Evolutionary conservation across 2,113 vertebrate genomes (phyloP), one percentile per base, ranked within the genome.

Genomic region (Chionodraco myersi): DNA sequence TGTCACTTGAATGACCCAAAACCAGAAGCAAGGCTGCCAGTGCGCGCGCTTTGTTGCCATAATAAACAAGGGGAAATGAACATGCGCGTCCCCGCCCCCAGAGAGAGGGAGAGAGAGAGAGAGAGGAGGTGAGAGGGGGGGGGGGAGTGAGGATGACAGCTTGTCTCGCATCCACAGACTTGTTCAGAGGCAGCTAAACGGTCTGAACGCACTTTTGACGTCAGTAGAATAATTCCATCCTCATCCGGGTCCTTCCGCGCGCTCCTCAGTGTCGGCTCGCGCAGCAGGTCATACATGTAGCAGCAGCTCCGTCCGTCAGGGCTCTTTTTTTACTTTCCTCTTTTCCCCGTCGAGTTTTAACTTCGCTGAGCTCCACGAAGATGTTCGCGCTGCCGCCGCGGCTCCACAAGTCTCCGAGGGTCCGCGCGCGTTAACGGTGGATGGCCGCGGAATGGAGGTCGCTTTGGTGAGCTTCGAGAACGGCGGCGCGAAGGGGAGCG

Each of bases 381-480:
- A 82, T 86, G 90, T 44, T 60, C 0, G 51, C 51, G 60, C 21
- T 21, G 21, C 21, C 61, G 15, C 85, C 36, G 36, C 36, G 1
- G 61, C 53, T 88, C 80, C 92, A 92, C 95, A 95, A 88, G 87
- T 82, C 86, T 59, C 44, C 15, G 1, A n/a, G 36, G 1, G 49
- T 72, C 44, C 23, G 64, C 66, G 34, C 63, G 14, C 83, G 74
- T 48, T 88, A 70, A 88, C 90, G 48, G 88, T 92, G 75, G 82
- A 95, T 95, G 95, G 92, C 89, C 87, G 80, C 87, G 92, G 91
- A 79, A 98, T 98, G 97, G 97, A 98, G 95, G 94, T 97, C 84
- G 94, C 96, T 84, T 93, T 96, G 96, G 96, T 96, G 92, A 96
- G 95, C 76, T 95, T 96, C 95, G 96, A 97, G 92, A 96, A 97